A percentile compares a stretch with the other conserved stretches of the same genome.
phyloP scores from a whole-genome alignment of 2,113 vertebrate species.

The Mirza zaza region DNA sequence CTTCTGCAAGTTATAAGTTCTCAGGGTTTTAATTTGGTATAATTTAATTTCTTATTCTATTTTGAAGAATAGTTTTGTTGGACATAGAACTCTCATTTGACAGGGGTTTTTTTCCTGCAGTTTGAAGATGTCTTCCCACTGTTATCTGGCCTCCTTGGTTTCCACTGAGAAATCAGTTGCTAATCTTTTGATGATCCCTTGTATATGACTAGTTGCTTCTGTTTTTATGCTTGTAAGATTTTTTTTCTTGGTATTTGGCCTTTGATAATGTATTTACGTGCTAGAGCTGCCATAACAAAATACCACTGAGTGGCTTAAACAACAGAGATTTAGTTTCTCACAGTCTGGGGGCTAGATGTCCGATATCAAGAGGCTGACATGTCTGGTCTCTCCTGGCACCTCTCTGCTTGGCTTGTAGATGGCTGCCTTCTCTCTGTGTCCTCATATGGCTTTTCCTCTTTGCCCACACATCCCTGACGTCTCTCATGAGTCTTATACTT shows the following conservation, averaged over 20 bases:
- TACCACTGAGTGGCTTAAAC: background rate
- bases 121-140: background rate
- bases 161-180: background rate
- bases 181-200: background rate
- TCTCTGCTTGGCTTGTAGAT: background rate
- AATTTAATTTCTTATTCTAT: background rate
- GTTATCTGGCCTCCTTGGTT: background rate
- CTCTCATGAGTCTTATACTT: background rate
- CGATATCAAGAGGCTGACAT: background rate
- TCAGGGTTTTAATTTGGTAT: background rate
- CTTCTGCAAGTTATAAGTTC: background rate
- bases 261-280: background rate
- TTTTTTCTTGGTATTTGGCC: background rate
- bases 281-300: background rate
- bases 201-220: background rate
- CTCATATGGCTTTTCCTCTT: background rate
- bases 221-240: background rate
- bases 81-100: background rate
- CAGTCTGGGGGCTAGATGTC: background rate
- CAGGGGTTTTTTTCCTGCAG: background rate
- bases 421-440: background rate
- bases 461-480: too few relatives aligned
- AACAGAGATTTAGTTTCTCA: background rate
- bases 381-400: background rate
- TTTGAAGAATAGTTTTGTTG: background rate